These are phyloP conservation scores for Dufourea novaeangliae DNA, from an alignment of 1,140 invertebrate genomes.

Conservation along the genomic window DNA sequence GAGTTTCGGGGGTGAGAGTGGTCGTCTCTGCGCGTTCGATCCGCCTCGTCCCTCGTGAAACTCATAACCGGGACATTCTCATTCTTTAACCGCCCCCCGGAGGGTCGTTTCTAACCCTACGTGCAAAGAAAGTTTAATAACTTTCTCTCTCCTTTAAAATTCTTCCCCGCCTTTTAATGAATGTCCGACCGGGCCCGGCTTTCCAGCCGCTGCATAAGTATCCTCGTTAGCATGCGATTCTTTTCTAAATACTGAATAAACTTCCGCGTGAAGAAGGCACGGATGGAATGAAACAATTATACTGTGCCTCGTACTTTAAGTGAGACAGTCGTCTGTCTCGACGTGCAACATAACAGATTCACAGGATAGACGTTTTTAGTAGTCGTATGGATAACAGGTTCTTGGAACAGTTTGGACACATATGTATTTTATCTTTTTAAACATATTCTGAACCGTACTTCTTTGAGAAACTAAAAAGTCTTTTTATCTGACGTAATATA, in stretches of 20 bases:
- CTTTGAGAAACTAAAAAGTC: too few relatives aligned
- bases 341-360: too few relatives aligned
- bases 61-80: slow-evolving; percentile 42
- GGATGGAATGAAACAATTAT: not conserved
- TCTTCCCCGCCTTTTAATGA: slow-evolving; percentile 22
- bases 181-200: not conserved
- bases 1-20: slow-evolving; percentile 22
- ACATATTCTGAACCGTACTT: too few relatives aligned
- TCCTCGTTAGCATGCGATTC: slow-evolving; percentile 15
- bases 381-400: too few relatives aligned
- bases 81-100: slow-evolving; percentile 11
- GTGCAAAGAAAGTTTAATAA: slow-evolving; percentile 39
- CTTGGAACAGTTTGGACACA: too few relatives aligned
- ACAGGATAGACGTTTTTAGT: too few relatives aligned
- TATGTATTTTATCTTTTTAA: too few relatives aligned
- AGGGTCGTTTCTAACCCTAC: slow-evolving; percentile 22
- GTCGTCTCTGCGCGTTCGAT: slow-evolving; percentile 10
- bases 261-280: not conserved
- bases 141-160: slow-evolving; percentile 17
- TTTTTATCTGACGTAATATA: too few relatives aligned
- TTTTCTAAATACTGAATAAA: not conserved
- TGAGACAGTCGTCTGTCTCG: too few relatives aligned
- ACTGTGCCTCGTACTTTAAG: not conserved
- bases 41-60: slow-evolving; percentile 25
- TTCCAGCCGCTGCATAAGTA: not conserved